Conservation (phyloP, 2,797 vertebrate genomes). For the Thamnophis elegans region DNA sequence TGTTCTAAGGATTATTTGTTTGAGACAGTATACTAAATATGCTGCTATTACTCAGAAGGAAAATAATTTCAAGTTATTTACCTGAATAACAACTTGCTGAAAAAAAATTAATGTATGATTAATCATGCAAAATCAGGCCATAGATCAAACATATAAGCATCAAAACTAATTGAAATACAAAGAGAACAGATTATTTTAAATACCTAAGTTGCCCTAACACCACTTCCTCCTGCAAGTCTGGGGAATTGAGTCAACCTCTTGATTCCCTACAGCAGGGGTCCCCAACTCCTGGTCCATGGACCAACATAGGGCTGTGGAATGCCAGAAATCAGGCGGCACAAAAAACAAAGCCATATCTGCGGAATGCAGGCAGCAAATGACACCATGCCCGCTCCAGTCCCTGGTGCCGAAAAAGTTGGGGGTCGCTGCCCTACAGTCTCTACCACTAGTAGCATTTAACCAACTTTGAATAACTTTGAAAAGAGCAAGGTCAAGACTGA, state of each 20-base stretch:
- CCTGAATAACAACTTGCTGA: not conserved
- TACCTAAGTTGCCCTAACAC: not conserved
- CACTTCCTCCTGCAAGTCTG: not conserved
- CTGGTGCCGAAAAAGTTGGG: not conserved
- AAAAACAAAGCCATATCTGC: not conserved
- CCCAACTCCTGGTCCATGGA: not conserved
- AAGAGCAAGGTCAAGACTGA: not conserved
- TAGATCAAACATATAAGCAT: not conserved
- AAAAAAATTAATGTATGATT: conserved; percentile 4
- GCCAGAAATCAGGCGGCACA: not conserved
- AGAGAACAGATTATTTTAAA: not conserved
- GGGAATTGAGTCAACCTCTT: not conserved
- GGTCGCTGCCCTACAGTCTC: not conserved
- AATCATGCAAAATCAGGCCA: not conserved
- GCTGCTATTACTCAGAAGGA: not conserved
- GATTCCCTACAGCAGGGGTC: not conserved
- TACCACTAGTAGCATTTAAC: not conserved
- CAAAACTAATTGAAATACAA: not conserved
- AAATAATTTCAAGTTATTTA: not conserved
- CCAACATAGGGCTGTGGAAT: not conserved
- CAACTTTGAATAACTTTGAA: not conserved
- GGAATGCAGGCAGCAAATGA: not conserved
- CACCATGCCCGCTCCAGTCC: not conserved
- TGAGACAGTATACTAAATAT: not conserved
- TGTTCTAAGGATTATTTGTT: conserved; percentile 3